phyloP scores from a whole-genome alignment of 2,113 vertebrate species.

The Alces alces region DNA sequence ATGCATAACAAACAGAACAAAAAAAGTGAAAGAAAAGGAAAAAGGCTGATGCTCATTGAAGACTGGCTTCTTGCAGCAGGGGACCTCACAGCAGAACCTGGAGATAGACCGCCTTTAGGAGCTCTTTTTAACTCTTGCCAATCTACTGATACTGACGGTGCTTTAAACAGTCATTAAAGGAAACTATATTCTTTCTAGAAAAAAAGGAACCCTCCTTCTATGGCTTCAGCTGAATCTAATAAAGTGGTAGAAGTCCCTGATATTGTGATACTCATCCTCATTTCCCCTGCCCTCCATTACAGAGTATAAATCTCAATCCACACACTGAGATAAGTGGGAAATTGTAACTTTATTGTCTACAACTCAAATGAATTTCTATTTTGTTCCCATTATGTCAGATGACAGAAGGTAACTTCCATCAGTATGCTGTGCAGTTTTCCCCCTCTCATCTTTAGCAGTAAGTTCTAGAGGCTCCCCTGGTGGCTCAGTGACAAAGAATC shows the following conservation, averaged over 20 bases:
- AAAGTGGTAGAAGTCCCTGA: background rate
- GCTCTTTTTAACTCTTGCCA: background rate
- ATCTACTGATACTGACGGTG: background rate
- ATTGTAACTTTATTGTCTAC: background rate
- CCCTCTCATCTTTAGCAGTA: background rate
- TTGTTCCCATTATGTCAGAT: background rate
- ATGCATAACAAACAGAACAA: background rate
- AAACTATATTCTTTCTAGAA: background rate
- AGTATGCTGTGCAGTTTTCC: background rate
- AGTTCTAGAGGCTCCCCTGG: background rate
- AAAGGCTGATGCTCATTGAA: background rate
- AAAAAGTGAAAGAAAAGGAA: background rate
- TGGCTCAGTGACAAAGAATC: background rate
- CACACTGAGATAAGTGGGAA: background rate
- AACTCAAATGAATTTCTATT: background rate
- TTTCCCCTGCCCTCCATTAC: background rate
- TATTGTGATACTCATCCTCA: background rate
- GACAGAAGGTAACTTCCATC: background rate
- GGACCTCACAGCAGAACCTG: background rate
- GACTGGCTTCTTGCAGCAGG: background rate
- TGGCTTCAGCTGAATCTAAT: background rate
- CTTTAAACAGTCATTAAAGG: background rate
- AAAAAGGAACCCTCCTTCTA: background rate
- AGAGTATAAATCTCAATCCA: background rate
- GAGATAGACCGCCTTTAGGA: background rate